A percentile compares a stretch with the other conserved stretches of the same genome.
Evolutionary conservation across 35 echinoderm and acorn worm species (phyloP).

Genomic region (Apostichopus parvimensis): DNA sequence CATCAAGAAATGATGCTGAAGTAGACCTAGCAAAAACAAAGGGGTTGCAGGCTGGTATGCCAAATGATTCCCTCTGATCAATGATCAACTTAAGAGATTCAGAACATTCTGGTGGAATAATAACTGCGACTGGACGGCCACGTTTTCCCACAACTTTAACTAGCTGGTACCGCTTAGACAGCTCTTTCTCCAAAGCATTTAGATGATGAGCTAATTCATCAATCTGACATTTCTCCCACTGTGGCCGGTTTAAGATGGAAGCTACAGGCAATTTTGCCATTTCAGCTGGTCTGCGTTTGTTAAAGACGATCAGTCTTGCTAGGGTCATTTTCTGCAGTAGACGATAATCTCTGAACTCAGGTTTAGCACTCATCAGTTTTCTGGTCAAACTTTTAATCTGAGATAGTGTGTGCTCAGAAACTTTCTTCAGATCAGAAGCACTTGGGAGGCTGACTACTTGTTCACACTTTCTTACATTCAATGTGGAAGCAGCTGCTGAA

Average conservation of each 20-base stretch:
- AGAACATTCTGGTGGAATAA: no score
- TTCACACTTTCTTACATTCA: not conserved
- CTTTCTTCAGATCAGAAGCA: conserved; percentile 9
- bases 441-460: not conserved
- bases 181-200: not conserved
- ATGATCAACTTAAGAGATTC: no score
- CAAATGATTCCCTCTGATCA: no score
- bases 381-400: not conserved
- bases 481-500: not conserved
- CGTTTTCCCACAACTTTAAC: conserved; percentile 6
- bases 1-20: not conserved
- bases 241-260: not conserved
- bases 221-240: conserved; percentile 10
- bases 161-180: not conserved
- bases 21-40: no score
- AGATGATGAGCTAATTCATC: not conserved
- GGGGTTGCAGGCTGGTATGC: no score
- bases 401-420: not conserved
- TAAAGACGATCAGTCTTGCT: conserved; percentile 19
- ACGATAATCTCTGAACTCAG: not conserved
- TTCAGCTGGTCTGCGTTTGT: conserved; percentile 20
- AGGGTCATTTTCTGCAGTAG: not conserved
- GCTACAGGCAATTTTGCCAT: not conserved
- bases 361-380: not conserved
- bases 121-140: not conserved